These are phyloP conservation scores for Onychomys arenicola DNA, from an alignment of 2,797 vertebrate species.

Conservation along the genomic window DNA sequence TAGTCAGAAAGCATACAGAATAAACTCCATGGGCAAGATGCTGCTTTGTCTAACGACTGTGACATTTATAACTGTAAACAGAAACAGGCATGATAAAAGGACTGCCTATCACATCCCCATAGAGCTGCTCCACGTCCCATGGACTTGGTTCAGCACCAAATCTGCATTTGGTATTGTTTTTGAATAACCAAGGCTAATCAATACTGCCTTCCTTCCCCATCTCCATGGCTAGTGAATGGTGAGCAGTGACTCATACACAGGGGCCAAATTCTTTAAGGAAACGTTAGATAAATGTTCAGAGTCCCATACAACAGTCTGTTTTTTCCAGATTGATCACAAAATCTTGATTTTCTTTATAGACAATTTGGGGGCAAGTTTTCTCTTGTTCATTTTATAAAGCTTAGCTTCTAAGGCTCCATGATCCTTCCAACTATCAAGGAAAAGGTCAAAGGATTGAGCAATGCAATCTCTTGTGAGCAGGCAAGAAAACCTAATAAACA, in stretches of 20 bases:
- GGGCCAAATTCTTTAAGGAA: not conserved
- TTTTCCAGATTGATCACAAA: not conserved
- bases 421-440: not conserved
- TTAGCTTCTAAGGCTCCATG: not conserved
- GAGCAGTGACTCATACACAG: not conserved
- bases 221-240: not conserved
- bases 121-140: not conserved
- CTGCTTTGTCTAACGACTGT: not conserved
- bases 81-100: not conserved
- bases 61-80: not conserved
- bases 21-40: not conserved
- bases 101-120: not conserved
- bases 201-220: not conserved
- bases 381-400: conserved; percentile 1
- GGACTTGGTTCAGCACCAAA: not conserved
- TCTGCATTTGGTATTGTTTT: not conserved
- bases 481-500: not conserved
- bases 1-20: not conserved
- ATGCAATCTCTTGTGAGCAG: not conserved
- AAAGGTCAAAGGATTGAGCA: not conserved
- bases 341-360: conserved; percentile 55
- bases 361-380: not conserved
- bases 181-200: not conserved
- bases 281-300: not conserved
- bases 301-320: not conserved